Base-by-base conservation (phyloP, 1,140 invertebrate species). In the Cyrtorhinus lividipennis region DNA sequence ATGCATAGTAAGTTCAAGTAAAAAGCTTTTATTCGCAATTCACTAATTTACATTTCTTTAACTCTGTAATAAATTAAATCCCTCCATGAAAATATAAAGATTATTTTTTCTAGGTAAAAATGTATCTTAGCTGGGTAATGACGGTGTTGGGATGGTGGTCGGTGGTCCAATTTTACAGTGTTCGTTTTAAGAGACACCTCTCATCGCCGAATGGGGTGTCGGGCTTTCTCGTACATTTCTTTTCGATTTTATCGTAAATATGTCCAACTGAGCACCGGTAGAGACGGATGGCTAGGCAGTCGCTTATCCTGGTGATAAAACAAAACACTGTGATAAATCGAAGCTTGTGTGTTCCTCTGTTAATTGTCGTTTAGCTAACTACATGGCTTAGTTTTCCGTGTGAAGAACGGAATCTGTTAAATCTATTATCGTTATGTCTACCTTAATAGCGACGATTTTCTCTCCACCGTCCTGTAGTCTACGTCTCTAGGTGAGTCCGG, bases 261-360 rank as follows among this genome's bases (percentile, higher is more conserved):
- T 45, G n/a, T 2, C 15, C 26, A 60, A 23, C 23, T 1, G 0
- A 59, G 62, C 62, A 62, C 8, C 25, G n/a, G 48, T 62, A 63
- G 18, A 63, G 23, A 15, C 53, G 3, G 46, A 53, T 53, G 48
- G 48, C 8, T 20, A 53, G 20, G 20, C 48, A 53, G 48, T 53
- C 48, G 48, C 48, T 53, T 3, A 53, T 22, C 48, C 48, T 53
- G 48, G n/a, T n/a, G n/a, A n/a, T n/a, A n/a, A n/a, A n/a, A n/a
- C n/a, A n/a, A n/a, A n/a, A n/a, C n/a, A n/a, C n/a, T n/a, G n/a
- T n/a, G n/a, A n/a, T 38, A 38, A 38, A 38, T 8, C 15, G 15
- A 5, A 15, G 30, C 15, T 38, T 38, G 5, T 38, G 15, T 38
- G 5, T 38, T 38, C 5, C 15, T 38, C 30, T 8, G 30, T 38